Conservation (phyloP, 1,140 invertebrate genomes). For the Nephotettix cincticeps region DNA sequence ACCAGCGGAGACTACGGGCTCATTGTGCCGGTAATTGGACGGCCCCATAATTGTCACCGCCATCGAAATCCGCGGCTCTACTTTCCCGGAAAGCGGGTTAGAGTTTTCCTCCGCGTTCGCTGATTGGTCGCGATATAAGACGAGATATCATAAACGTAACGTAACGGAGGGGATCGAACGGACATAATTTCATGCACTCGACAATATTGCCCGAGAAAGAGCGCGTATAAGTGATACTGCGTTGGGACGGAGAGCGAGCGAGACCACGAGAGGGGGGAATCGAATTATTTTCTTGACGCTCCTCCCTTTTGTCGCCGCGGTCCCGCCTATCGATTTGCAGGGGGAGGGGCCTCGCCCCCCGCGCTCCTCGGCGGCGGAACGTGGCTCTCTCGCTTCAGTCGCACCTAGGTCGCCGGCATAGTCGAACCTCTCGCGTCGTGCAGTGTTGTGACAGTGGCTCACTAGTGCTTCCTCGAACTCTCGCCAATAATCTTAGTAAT, state of each 20-base stretch:
- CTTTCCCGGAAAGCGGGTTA: constrained; percentile 24
- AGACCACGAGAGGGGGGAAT: not conserved
- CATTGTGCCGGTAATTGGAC: constrained; percentile 28
- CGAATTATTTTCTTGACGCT: constrained; percentile 19
- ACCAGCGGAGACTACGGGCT: not conserved
- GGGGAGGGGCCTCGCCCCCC: not conserved
- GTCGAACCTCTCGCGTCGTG: not conserved
- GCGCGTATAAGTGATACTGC: constrained; percentile 20
- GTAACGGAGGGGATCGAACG: constrained; percentile 15
- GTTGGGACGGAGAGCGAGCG: not conserved
- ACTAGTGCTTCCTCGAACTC: not conserved
- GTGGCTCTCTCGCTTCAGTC: not conserved
- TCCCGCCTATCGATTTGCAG: not conserved
- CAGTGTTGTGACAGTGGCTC: not conserved
- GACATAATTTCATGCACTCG: constrained; percentile 26
- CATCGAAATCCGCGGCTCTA: constrained; percentile 26
- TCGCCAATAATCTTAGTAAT: no score
- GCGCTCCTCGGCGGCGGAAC: not conserved
- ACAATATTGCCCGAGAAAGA: constrained; percentile 26
- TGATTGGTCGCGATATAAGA: constrained; percentile 24
- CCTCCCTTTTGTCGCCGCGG: not conserved
- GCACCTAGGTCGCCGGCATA: not conserved
- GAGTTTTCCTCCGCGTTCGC: constrained; percentile 26
- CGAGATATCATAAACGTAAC: constrained; percentile 16
- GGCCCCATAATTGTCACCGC: constrained; percentile 24